A percentile compares a stretch with the other conserved stretches of the same genome.
Evolutionary conservation across 2,113 vertebrate genomes (phyloP).

Genomic region (Coryphaenoides rupestris): DNA sequence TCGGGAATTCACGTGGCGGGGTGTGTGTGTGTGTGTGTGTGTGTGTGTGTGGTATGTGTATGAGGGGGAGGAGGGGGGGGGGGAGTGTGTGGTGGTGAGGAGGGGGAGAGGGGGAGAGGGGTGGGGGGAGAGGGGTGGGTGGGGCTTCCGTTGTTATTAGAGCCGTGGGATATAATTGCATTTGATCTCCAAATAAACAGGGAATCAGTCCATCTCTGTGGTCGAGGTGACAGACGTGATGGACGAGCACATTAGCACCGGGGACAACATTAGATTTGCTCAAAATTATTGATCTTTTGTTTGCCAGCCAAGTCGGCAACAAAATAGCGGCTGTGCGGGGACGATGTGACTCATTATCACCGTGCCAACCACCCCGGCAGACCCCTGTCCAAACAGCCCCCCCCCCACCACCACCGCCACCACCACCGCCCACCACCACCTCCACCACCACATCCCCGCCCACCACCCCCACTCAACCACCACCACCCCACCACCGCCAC

Average conservation of each 20-base stretch:
- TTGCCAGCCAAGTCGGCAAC: slow-evolving; percentile 79
- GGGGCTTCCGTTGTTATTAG: slow-evolving; percentile 68
- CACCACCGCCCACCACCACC: too few relatives aligned
- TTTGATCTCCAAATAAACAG: slow-evolving; percentile 80
- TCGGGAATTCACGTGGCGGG: too few relatives aligned
- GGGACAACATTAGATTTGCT: slow-evolving; percentile 84
- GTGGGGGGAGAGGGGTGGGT: slow-evolving; percentile 25
- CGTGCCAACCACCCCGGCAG: slow-evolving; percentile 73
- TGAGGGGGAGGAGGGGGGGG: background rate
- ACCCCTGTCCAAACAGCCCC: slow-evolving; percentile 75
- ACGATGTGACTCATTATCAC: slow-evolving; percentile 81
- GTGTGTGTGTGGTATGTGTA: too few relatives aligned
- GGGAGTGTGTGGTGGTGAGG: too few relatives aligned
- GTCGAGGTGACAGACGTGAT: slow-evolving; percentile 77
- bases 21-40: too few relatives aligned
- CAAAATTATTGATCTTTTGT: slow-evolving; percentile 86
- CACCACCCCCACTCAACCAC: too few relatives aligned
- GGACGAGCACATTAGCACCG: slow-evolving; percentile 79
- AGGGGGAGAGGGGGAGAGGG: too few relatives aligned
- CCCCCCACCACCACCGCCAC: slow-evolving; percentile 32
- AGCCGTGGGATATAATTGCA: slow-evolving; percentile 77
- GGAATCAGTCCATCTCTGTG: slow-evolving; percentile 75
- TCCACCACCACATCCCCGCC: too few relatives aligned
- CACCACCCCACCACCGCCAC: background rate
- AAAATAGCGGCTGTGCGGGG: slow-evolving; percentile 77